These are phyloP conservation scores for Gobio occitaniae DNA, from an alignment of 2,797 vertebrate genomes.

Conservation along the genomic window DNA sequence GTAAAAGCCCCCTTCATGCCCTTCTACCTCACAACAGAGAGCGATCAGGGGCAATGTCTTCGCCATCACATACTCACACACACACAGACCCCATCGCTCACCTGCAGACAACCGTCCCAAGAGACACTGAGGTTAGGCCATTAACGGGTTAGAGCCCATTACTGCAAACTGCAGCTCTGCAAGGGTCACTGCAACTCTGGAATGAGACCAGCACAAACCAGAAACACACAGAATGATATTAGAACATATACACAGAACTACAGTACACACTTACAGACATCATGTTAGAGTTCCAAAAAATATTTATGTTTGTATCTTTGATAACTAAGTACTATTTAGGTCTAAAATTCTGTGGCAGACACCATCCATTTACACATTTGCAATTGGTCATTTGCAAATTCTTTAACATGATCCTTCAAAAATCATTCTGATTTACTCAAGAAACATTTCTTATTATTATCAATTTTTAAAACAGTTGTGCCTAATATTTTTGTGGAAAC, in stretches of 20 bases:
- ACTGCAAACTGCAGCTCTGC: conserved; percentile 23
- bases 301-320: not conserved
- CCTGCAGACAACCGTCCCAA: conserved; percentile 40
- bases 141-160: conserved; percentile 45
- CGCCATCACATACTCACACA: conserved; percentile 43
- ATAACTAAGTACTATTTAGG: not conserved
- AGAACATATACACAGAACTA: not conserved
- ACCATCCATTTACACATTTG: not conserved
- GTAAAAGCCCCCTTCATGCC: conserved; percentile 57
- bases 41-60: conserved; percentile 52
- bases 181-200: conserved; percentile 49
- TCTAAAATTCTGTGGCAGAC: not conserved
- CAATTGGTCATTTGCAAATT: not conserved
- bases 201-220: conserved; percentile 46
- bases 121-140: conserved; percentile 32
- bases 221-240: conserved; percentile 1
- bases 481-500: no score
- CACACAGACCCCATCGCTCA: conserved; percentile 42
- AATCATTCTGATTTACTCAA: not conserved
- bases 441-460: not conserved
- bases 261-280: conserved; percentile 14
- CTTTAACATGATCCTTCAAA: not conserved
- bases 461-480: no score
- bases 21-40: conserved; percentile 62
- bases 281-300: no score